Evolutionary conservation across 2,888 invertebrate genomes (phyloP).

Genomic region (Achlya flavicornis): DNA sequence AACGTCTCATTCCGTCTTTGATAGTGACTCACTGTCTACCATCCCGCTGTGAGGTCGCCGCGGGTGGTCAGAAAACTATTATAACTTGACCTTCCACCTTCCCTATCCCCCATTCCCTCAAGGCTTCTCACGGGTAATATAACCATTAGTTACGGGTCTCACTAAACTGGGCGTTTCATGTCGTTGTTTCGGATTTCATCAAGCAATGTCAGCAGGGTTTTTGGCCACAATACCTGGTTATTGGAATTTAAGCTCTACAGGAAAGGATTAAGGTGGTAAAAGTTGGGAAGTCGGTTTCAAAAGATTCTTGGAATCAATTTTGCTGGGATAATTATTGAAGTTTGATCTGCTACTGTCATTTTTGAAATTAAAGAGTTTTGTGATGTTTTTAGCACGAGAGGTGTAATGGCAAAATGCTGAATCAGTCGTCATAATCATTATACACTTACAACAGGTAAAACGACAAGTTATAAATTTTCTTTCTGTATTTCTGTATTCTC

Average conservation of each 20-base stretch:
- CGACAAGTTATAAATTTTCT: too few relatives aligned
- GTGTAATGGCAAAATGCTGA: too few relatives aligned
- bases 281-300: conserved; percentile 14
- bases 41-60: conserved; percentile 58
- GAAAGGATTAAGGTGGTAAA: conserved; percentile 21
- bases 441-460: background rate
- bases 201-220: conserved; percentile 48
- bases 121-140: conserved; percentile 17
- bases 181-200: conserved; percentile 61
- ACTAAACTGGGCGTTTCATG: conserved; percentile 40
- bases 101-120: conserved; percentile 20
- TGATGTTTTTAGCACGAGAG: background rate
- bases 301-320: conserved; percentile 50
- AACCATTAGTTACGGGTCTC: conserved; percentile 42
- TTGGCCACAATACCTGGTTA: conserved; percentile 20
- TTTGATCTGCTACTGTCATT: conserved; percentile 54
- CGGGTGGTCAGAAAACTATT: conserved; percentile 66
- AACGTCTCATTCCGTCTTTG: conserved; percentile 51
- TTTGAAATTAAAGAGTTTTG: conserved; percentile 32
- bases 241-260: conserved; percentile 33
- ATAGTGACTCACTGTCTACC: conserved; percentile 60
- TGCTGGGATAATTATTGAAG: conserved; percentile 51
- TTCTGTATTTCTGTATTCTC: too few relatives aligned
- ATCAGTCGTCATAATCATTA: too few relatives aligned
- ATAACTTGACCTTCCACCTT: conserved; percentile 36